Evolutionary conservation across 1,140 invertebrate genomes (phyloP), one percentile per base, ranked within the genome.

Genomic region (Bemisia tabaci): DNA sequence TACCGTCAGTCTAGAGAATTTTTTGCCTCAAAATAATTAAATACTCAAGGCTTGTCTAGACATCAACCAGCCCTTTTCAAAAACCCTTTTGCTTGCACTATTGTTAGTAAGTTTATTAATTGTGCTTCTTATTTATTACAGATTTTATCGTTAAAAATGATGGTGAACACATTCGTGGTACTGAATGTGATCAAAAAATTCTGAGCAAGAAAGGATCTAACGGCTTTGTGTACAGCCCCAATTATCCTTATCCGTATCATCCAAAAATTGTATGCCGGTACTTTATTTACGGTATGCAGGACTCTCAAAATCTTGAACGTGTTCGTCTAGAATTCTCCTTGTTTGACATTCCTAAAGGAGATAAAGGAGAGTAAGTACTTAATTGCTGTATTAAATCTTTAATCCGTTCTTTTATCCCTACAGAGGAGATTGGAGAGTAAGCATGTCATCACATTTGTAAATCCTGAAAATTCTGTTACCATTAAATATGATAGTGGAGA

Each of bases 121-220:
- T n/a, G n/a, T n/a, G n/a, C 17, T 68, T 65, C 63, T 26, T 68
- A 12, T 58, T 62, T 59, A 12, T 81, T 83, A 39, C 77, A 92
- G 93, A 93, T 87, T 96, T 95, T 83, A 95, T 96, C 84, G 87
- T 85, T 77, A 88, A 89, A 82, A 87, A 89, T 78, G 89, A 90
- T 73, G 91, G 91, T 69, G 90, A 92, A 80, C 92, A 95, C 80
- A 94, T 95, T 77, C 84, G 90, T 73, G 94, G 94, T 71, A 93
- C 92, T 71, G 95, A 97, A 81, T 98, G 95, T 83, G 95, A 98
- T 81, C 94, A 96, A 78, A 92, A 94, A 79, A 95, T 98, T 74
- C 84, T 97, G 72, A 94, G 91, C 79, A 87, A 89, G 80, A 92
- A 92, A 79, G 89, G 94, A 80, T 94, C 91, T 60, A 87, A 84